Evolutionary conservation across 2,113 vertebrate species (phyloP), one percentile per base, ranked within the genome.

Genomic region (Gadus macrocephalus): DNA sequence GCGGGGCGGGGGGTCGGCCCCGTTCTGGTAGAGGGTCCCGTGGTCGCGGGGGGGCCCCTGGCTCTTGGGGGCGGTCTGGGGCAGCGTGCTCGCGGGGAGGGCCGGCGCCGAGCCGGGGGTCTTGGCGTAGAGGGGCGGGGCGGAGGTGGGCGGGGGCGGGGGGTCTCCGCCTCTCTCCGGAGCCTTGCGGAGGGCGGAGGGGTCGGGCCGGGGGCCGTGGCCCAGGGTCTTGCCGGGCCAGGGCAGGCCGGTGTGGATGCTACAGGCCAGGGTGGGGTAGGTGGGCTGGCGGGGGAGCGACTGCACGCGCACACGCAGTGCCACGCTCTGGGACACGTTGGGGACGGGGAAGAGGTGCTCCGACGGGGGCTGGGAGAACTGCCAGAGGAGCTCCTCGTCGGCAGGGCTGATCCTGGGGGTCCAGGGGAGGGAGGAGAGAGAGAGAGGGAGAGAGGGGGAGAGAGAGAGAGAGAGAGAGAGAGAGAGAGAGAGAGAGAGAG

Each of bases 281-380:
- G 92, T 96, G 5, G 96, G 96, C 74, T 99, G 97, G 88, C 97
- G 93, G 62, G 97, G 97, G 76, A 99, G 88, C 5, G 97, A 98
- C 90, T 98, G 96, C 66, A 99, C 96, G 0, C 92, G 95, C 81
- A 99, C 95, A 90, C 94, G 97, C 90, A 99, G 94, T 73, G 97
- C 96, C 78, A 98, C 94, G 1, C 93, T 97, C 87, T 98, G 95
- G 79, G 97, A 98, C 42, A 99, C 93, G 5, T 95, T 97, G 62
- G 98, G 96, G 80, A 98, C 91, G 15, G 98, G 97, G 87, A 99
- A 99, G 72, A 98, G 91, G 49, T 99, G 98, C 80, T 97, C 98
- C 16, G 90, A 94, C 25, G 96, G 96, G 0, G 94, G 90, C 90
- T 99, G 96, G 68, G 96, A 94, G 88, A 99, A 99, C 19, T 92